Evolutionary conservation across 1,140 invertebrate genomes (phyloP).

Genomic region (Drosophila pruinosa): DNA sequence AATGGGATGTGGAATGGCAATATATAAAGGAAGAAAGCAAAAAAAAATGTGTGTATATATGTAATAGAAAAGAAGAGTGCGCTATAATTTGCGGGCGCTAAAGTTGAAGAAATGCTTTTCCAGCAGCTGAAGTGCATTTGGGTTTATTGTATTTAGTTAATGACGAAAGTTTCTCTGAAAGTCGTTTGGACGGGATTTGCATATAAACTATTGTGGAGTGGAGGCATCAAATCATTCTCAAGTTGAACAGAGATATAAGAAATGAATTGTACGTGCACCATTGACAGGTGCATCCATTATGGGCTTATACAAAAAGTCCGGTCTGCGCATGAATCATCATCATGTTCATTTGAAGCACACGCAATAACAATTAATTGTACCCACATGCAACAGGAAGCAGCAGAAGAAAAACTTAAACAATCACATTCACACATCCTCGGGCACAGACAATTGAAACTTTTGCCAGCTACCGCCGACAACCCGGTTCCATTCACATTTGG

Average conservation of each 20-base stretch:
- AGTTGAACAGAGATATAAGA: too few relatives aligned
- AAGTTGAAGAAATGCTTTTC: background rate
- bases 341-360: slow-evolving; percentile 18
- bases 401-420: slow-evolving; percentile 66
- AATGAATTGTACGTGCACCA: too few relatives aligned
- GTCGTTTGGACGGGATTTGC: slow-evolving; percentile 32
- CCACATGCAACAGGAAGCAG: slow-evolving; percentile 67
- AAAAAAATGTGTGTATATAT: too few relatives aligned
- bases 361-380: slow-evolving; percentile 66
- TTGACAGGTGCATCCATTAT: background rate
- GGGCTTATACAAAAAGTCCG: background rate
- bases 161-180: slow-evolving; percentile 41
- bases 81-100: background rate
- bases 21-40: slow-evolving; percentile 7
- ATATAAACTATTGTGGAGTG: slow-evolving; percentile 22
- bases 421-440: slow-evolving; percentile 73
- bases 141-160: slow-evolving; percentile 27
- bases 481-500: slow-evolving; percentile 55
- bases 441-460: slow-evolving; percentile 75
- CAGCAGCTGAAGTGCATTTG: slow-evolving; percentile 2
- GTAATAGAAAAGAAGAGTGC: background rate
- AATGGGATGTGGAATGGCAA: slow-evolving; percentile 14
- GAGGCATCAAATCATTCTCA: too few relatives aligned
- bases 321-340: slow-evolving; percentile 35
- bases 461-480: slow-evolving; percentile 49